Evolutionary conservation across 2,113 vertebrate genomes (phyloP).

Genomic region (Polypterus senegalus): DNA sequence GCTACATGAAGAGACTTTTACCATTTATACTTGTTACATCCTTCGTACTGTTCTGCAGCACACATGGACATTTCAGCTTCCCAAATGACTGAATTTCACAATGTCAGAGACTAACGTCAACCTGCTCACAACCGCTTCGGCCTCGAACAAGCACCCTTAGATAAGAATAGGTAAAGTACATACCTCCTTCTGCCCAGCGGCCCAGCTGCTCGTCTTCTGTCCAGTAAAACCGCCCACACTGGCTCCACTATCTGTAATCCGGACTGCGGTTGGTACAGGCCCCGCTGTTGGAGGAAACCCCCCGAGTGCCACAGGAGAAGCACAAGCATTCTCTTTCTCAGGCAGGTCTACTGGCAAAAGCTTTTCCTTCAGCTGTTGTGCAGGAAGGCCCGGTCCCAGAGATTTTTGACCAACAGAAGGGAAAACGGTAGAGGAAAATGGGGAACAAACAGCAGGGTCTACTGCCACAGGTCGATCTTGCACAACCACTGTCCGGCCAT

Average conservation of each 20-base stretch:
- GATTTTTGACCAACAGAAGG: constrained; percentile 67
- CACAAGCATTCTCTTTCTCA: constrained; percentile 55
- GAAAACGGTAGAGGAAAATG: constrained; percentile 61
- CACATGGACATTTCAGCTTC: too few species aligned
- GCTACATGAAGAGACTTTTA: too few species aligned
- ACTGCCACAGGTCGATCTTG: constrained; percentile 64
- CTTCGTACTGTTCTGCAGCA: too few species aligned
- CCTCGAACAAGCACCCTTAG: constrained; percentile 19
- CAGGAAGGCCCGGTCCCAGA: constrained; percentile 51
- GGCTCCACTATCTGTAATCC: constrained; percentile 60
- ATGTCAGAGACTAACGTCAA: too few species aligned
- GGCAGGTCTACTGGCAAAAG: constrained; percentile 44
- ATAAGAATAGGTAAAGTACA: constrained; percentile 25
- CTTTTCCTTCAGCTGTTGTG: constrained; percentile 54
- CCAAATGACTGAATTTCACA: too few species aligned
- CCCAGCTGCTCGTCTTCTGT: constrained; percentile 60
- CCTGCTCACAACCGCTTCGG: too few species aligned
- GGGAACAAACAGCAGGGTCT: constrained; percentile 48
- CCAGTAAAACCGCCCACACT: constrained; percentile 46
- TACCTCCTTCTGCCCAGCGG: constrained; percentile 67
- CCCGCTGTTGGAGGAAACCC: constrained; percentile 55
- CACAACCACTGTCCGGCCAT: constrained; percentile 68
- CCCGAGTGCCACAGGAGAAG: constrained; percentile 38
- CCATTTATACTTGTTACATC: too few species aligned
- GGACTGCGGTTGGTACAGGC: constrained; percentile 62